Percentiles rank a stretch among this genome's conserved stretches.
phyloP scores from a whole-genome alignment of 2,888 invertebrate genomes.

The Empis stercorea region DNA sequence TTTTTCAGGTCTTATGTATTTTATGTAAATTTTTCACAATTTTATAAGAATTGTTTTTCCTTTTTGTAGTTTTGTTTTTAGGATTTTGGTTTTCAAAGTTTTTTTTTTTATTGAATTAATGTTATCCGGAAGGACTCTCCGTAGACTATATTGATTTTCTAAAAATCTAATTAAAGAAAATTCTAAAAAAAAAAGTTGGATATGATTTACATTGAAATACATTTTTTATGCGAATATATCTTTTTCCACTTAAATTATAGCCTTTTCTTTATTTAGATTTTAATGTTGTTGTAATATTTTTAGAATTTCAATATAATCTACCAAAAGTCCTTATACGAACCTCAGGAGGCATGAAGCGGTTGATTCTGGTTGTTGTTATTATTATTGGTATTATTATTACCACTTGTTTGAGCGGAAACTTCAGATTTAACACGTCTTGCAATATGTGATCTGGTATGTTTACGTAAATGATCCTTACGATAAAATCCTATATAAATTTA shows the following conservation, averaged over 20 bases:
- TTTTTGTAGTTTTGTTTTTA: no score
- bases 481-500: constrained; percentile 56
- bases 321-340: constrained; percentile 40
- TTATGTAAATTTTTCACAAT: no score
- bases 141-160: background rate
- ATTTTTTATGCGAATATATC: no score
- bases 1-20: no score
- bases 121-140: background rate
- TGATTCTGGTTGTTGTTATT: constrained; percentile 34
- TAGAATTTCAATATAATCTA: constrained; percentile 24
- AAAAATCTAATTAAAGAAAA: background rate
- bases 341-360: constrained; percentile 36
- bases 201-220: no score
- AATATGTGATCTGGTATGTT: constrained; percentile 74
- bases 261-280: background rate
- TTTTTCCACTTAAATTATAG: background rate
- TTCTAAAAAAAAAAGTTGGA: background rate
- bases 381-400: constrained; percentile 28
- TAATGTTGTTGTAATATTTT: background rate
- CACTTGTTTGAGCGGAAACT: constrained; percentile 54
- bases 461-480: constrained; percentile 74
- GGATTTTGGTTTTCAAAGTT: no score
- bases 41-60: no score
- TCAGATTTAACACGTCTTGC: constrained; percentile 75
- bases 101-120: background rate